Evolutionary conservation across 1,140 invertebrate species (phyloP), one percentile per base, ranked within the genome.

Genomic region (Euwallacea fornicatus): DNA sequence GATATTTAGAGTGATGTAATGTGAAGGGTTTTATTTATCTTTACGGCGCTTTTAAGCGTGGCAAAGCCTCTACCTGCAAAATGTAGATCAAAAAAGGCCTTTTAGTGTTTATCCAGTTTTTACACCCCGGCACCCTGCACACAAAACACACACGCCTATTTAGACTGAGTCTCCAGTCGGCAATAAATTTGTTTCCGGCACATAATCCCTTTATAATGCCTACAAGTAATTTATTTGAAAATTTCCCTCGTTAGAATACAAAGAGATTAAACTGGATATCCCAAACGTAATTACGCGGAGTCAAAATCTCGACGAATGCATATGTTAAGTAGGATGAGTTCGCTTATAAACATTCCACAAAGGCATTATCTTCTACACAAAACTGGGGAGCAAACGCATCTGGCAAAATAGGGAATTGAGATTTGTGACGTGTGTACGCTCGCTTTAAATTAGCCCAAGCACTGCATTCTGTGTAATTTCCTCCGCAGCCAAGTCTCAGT

Each of bases 241-340:
- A 61, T 43, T 61, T 61, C n/a, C 33, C 59, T 43, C 59, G 42
- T 61, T 61, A 42, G 33, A 61, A 43, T 61, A 43, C 21, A 43
- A 61, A 61, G 59, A 61, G 59, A 61, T 61, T 61, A 61, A 15
- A 21, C 42, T n/a, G 16, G 59, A 61, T 61, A 41, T 61, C 59
- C 59, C 59, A 61, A 43, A 61, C 16, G 59, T 61, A 61, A 61
- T 61, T 61, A 61, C 16, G 11, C 59, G 42, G 59, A 61, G 21
- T 33, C 59, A 61, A 41, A 61, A 61, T n/a, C 59, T 42, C 55
- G 55, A 58, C 55, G 55, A 58, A 58, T 58, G 59, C 59, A 61
- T 42, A 43, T 33, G 59, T 61, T 43, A 43, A 61, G 59, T 61
- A 61, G 41, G 8, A 7, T 50, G 46, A 10, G 21, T 33, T 6